Base-by-base conservation (phyloP, 1,140 invertebrate species). In the Drosophila malerkotliana region DNA sequence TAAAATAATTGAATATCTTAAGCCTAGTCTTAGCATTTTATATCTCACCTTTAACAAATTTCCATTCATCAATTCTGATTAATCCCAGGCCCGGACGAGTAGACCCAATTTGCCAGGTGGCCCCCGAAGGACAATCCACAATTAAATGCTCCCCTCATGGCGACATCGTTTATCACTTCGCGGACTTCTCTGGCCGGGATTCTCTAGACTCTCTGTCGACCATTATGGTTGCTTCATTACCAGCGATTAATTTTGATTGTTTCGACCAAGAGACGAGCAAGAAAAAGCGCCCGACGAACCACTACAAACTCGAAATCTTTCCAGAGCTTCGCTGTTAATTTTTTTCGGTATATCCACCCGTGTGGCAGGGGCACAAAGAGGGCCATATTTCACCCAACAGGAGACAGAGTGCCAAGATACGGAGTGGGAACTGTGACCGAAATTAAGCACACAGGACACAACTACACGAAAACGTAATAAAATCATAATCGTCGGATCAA, bases 401-500 rank as follows among this genome's bases (percentile, higher is more conserved):
- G 83, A 60, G 61, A 28, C 63, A 34, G 47, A 55, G 14, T 53
- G 47, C 56, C 21, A 45, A 52, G 52, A 63, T 56, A 26, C 21
- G 49, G 54, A 51, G 10, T 21, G 60, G 47, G n/a, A 48, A 58
- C 59, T 69, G 80, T 54, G 66, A 66, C 59, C 66, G 58, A 79
- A 87, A 87, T 87, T 88, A 87, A 88, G 83, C 76, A 87, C 81
- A 79, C 83, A 82, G 81, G 75, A 84, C 83, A 88, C 76, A 87
- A 88, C 83, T 87, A 88, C 83, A 87, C 83, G 83, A 88, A 79
- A 87, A 71, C 83, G 83, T 87, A 89, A 89, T 91, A 91, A 91
- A 91, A 91, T 91, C 89, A 91, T 91, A 91, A 91, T 91, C 89
- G 81, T 90, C 76, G 89, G 89, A 91, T 91, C 89, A 91, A 91